Evolutionary conservation across 1,140 invertebrate genomes (phyloP).

Genomic region (Colletes gigas): DNA sequence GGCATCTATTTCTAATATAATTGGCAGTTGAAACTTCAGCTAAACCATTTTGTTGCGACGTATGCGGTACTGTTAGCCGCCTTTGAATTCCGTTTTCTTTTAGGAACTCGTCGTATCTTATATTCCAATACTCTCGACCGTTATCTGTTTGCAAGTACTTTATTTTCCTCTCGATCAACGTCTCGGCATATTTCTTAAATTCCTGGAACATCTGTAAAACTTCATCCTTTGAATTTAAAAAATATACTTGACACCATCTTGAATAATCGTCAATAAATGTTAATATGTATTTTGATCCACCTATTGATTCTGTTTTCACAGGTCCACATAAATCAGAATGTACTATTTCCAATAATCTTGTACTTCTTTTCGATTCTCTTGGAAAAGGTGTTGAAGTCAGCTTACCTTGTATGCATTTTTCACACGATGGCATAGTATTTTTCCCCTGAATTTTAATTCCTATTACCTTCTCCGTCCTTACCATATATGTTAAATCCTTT

Average conservation of each 20-base stretch:
- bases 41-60: not conserved
- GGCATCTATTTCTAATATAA: slow-evolving; percentile 28
- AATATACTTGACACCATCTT: slow-evolving; percentile 67
- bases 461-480: not conserved
- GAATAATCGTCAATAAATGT: slow-evolving; percentile 72
- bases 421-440: not conserved
- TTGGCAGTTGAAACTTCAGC: slow-evolving; percentile 17
- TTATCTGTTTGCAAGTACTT: not conserved
- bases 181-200: slow-evolving; percentile 46
- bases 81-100: not conserved
- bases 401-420: slow-evolving; percentile 18
- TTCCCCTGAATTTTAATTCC: not conserved
- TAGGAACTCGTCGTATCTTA: not conserved
- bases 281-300: slow-evolving; percentile 67
- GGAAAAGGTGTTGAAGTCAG: not conserved
- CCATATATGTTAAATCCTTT: not conserved
- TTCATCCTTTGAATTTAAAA: slow-evolving; percentile 70
- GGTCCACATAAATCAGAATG: slow-evolving; percentile 66
- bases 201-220: slow-evolving; percentile 66
- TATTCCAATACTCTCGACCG: not conserved
- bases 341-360: slow-evolving; percentile 56
- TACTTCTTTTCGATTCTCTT: not conserved
- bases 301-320: slow-evolving; percentile 53
- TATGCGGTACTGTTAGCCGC: not conserved
- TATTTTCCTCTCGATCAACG: not conserved